A percentile compares a stretch with the other conserved stretches of the same genome.
Conservation (phyloP, 2,888 invertebrate species). For the Cantharis rustica region DNA sequence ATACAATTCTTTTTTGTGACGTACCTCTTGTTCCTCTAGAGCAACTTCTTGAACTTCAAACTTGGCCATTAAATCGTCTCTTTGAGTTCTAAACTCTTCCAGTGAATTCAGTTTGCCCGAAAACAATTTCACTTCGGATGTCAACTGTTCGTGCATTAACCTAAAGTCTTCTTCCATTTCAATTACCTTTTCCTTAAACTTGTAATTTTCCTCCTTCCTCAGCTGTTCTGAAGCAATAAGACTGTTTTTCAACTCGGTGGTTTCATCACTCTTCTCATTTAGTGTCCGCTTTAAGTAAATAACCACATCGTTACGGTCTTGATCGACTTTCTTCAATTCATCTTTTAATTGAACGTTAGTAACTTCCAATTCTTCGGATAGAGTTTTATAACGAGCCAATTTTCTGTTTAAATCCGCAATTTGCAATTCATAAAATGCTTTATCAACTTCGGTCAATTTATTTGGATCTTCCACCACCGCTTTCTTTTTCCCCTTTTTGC, state of each 20-base stretch:
- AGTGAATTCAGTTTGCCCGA: conserved; percentile 88
- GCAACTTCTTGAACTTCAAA: conserved; percentile 80
- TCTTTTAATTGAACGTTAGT: conserved; percentile 69
- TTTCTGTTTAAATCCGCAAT: conserved; percentile 83
- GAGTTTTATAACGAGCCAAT: conserved; percentile 68
- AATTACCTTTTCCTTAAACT: conserved; percentile 68
- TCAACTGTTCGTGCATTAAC: conserved; percentile 81
- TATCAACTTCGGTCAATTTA: conserved; percentile 56
- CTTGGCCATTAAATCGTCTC: conserved; percentile 82
- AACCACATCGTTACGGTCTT: conserved; percentile 84
- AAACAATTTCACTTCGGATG: conserved; percentile 83
- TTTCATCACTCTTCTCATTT: conserved; percentile 67
- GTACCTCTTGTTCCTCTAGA: conserved; percentile 75
- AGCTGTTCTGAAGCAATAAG: conserved; percentile 75
- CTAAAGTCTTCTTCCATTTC: conserved; percentile 75
- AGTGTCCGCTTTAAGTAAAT: conserved; percentile 78
- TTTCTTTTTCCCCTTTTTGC: neutral
- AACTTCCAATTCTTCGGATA: conserved; percentile 67
- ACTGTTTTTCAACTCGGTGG: conserved; percentile 72
- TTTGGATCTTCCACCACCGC: neutral
- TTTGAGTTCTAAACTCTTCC: conserved; percentile 88
- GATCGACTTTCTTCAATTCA: conserved; percentile 70
- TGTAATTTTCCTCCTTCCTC: conserved; percentile 71
- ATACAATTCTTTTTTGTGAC: conserved; percentile 77
- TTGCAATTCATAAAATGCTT: conserved; percentile 80